A percentile compares a stretch with the other conserved stretches of the same genome.
These are phyloP conservation scores for Chrysaora quinquecirrha DNA, from an alignment of 30 jellyfish, hydroid and myxozoan species.

Conservation along the genomic window DNA sequence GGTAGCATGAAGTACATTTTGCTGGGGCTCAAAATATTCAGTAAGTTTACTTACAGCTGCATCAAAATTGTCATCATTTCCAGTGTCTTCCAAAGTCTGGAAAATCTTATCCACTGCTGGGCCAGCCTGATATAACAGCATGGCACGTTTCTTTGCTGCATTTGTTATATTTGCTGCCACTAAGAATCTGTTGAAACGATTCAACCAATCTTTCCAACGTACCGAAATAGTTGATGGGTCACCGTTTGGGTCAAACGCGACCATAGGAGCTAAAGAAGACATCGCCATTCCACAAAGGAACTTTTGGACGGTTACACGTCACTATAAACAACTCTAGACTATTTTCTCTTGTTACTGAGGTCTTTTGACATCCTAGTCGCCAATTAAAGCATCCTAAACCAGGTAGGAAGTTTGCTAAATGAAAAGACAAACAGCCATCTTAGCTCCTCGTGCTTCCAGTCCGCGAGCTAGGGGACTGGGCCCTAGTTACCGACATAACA, in stretches of 20 bases:
- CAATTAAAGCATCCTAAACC: no score
- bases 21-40: constrained; percentile 44
- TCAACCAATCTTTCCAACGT: neutral
- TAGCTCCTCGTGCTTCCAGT: no score
- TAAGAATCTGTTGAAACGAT: neutral
- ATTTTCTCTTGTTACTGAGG: no score
- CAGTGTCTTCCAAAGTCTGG: neutral
- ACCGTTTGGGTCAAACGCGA: neutral
- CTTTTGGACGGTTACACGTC: no score
- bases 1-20: constrained; percentile 29
- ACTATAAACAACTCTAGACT: no score
- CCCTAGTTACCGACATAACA: no score
- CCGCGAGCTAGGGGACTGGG: no score
- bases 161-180: constrained; percentile 6
- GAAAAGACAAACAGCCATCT: no score
- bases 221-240: neutral
- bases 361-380: no score
- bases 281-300: no score
- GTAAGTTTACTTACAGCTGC: neutral
- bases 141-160: neutral
- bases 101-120: neutral
- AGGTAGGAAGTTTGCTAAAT: no score
- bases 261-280: no score
- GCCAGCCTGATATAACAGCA: constrained; percentile 19
- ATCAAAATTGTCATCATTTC: neutral